Evolutionary conservation across 2,113 vertebrate species (phyloP), one percentile per base, ranked within the genome.

Genomic region (Myotis yumanensis): DNA sequence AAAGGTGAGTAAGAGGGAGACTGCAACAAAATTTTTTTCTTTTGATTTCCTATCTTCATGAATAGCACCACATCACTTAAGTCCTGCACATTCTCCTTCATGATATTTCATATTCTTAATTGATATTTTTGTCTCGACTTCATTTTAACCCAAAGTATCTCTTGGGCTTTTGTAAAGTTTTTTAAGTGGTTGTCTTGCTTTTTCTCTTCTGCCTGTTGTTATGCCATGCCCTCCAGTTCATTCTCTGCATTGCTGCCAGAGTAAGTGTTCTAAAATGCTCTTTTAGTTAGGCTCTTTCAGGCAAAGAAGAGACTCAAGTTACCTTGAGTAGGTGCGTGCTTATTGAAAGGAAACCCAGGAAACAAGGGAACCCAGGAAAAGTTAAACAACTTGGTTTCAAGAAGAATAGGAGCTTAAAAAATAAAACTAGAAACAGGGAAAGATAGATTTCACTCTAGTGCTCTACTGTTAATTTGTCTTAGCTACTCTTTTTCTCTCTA

Each of bases 261-360:
- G 2, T 89, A 52, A 90, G 72, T 93, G 81, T 96, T 97, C 71
- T 90, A 51, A 92, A 88, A 82, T 94, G 86, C n/a, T 94, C 28
- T 93, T 95, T 95, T 93, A 68, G 80, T 90, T 94, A 91, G 85
- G 3, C 22, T 79, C 15, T 93, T 97, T 80, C n/a, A 83, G 2
- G 64, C 37, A 87, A 64, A 30, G 82, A 91, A 89, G 75, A 95
- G 75, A 94, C 83, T 94, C 82, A 91, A 23, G 66, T 96, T 94
- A 92, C 62, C 32, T 93, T 94, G 92, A 82, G 62, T 90, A 86
- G 28, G 48, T 32, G 82, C 89, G 62, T 86, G n/a, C 59, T 90
- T 90, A 71, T 86, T 93, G 82, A 88, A 95, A 92, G 69, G 62
- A 86, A 87, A 80, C 73, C 35, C 54, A 80, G 77, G 52, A 59